These are phyloP conservation scores for Melikaiella ostensackeni DNA, from an alignment of 2,888 invertebrate genomes.

Conservation along the genomic window DNA sequence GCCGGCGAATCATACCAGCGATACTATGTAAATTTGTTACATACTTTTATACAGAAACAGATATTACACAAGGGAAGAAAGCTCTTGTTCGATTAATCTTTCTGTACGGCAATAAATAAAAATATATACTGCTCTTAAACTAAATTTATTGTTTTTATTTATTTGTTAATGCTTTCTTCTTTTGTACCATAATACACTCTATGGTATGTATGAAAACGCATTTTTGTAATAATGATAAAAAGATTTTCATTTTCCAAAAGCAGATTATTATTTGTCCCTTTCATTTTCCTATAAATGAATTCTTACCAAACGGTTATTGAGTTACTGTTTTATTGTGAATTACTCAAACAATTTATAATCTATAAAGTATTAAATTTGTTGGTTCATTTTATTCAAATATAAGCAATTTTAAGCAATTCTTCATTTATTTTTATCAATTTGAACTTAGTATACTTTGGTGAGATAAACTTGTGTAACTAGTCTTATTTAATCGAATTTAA, in stretches of 20 bases:
- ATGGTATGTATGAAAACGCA: constrained; percentile 2
- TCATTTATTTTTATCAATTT: neutral
- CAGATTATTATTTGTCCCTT: constrained; percentile 37
- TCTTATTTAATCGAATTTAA: neutral
- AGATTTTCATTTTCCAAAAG: constrained; percentile 30
- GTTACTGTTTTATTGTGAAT: neutral
- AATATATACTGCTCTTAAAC: constrained; percentile 1
- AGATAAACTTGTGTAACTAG: neutral
- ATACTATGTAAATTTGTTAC: constrained; percentile 4
- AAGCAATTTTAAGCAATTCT: neutral
- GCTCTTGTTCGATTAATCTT: constrained; percentile 1
- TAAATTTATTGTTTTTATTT: constrained; percentile 10
- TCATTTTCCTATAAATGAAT: constrained; percentile 30
- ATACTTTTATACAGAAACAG: neutral
- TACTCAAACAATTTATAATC: neutral
- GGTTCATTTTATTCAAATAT: too few species aligned
- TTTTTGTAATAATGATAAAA: constrained; percentile 35
- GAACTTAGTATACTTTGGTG: neutral
- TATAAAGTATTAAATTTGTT: too few species aligned
- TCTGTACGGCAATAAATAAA: neutral
- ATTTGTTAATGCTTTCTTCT: constrained; percentile 31
- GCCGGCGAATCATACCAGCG: neutral
- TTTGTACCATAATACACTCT: neutral
- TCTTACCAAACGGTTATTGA: neutral
- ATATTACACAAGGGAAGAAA: constrained; percentile 25